phyloP scores from a whole-genome alignment of 2,888 invertebrate species.

The Melinaea marsaeus region DNA sequence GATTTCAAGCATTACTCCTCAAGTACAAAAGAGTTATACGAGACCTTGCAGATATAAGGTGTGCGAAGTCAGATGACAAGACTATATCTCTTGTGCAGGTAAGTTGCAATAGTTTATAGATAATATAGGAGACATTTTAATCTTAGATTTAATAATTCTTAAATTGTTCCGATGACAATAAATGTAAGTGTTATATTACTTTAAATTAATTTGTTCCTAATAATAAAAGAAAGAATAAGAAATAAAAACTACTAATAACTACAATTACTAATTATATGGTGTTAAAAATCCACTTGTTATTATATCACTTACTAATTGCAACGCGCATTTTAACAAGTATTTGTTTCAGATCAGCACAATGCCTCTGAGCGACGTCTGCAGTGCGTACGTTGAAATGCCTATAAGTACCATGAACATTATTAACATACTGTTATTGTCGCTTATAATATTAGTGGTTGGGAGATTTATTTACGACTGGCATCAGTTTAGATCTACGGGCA shows the following conservation, averaged over 20 bases:
- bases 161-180: too few relatives aligned
- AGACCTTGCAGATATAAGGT: conserved; percentile 84
- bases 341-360: conserved; percentile 82
- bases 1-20: conserved; percentile 83
- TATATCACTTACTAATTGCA: too few relatives aligned
- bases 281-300: too few relatives aligned
- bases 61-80: conserved; percentile 80
- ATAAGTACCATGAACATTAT: conserved; percentile 85
- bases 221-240: too few relatives aligned
- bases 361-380: conserved; percentile 83
- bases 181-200: too few relatives aligned
- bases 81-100: conserved; percentile 81
- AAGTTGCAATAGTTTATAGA: conserved; percentile 26
- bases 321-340: not conserved
- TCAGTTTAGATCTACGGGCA: conserved; percentile 86
- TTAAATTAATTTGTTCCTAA: too few relatives aligned
- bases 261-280: too few relatives aligned
- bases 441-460: conserved; percentile 84
- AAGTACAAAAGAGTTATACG: conserved; percentile 84
- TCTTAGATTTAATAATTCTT: too few relatives aligned
- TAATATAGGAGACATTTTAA: too few relatives aligned
- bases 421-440: conserved; percentile 81
- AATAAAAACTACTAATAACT: too few relatives aligned
- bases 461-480: conserved; percentile 90
- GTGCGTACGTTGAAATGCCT: conserved; percentile 58